Percentiles rank a stretch among this genome's conserved stretches.
These are phyloP conservation scores for Caerostris darwini DNA, from an alignment of 1,140 invertebrate species.

Conservation along the genomic window DNA sequence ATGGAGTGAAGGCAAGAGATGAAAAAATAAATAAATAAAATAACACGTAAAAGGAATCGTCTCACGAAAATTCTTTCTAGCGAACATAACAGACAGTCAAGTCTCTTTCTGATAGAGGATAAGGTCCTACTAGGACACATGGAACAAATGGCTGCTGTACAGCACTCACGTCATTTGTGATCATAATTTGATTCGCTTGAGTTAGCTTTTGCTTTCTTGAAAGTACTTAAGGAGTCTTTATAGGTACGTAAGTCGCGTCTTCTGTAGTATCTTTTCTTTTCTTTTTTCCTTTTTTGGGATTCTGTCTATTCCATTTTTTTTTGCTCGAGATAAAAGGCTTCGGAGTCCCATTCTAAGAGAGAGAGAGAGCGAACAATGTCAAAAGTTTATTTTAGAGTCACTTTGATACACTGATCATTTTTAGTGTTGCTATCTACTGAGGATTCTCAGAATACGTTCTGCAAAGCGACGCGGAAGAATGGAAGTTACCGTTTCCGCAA, in stretches of 20 bases:
- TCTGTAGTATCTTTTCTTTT: neutral
- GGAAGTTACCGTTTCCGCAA: neutral
- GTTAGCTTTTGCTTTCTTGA: constrained; percentile 18
- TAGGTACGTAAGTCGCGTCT: constrained; percentile 15
- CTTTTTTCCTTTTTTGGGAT: neutral
- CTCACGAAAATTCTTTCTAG: constrained; percentile 10
- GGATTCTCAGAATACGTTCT: too few species aligned
- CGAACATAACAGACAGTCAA: neutral
- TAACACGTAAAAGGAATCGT: neutral
- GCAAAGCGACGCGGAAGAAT: too few species aligned
- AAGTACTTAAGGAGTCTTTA: constrained; percentile 51
- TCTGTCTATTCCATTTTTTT: neutral
- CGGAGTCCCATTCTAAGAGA: neutral
- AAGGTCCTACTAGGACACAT: neutral
- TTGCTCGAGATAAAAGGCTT: neutral
- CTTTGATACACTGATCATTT: neutral
- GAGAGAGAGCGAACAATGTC: neutral
- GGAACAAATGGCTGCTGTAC: constrained; percentile 19
- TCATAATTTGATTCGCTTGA: constrained; percentile 56
- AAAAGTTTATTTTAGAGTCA: neutral
- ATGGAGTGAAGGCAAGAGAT: neutral
- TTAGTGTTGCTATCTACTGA: neutral
- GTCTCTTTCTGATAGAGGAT: neutral
- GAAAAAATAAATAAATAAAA: neutral
- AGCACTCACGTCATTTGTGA: constrained; percentile 41